Evolutionary conservation across 2,113 vertebrate species (phyloP), one percentile per base, ranked within the genome.

Genomic region (Carassius auratus): DNA sequence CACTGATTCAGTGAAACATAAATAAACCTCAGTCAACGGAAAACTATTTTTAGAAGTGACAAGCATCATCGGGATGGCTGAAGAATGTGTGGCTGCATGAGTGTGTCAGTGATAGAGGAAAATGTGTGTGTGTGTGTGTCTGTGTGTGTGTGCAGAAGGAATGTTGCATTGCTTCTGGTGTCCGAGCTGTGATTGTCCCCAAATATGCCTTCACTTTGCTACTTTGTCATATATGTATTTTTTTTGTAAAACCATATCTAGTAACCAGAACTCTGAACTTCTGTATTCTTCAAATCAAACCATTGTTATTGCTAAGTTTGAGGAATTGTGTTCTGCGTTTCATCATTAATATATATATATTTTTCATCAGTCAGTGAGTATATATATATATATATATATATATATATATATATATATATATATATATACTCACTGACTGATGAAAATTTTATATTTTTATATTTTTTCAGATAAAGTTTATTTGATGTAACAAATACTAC

Each of bases 21-120:
- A 92, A 93, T 93, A 91, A 92, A 89, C 84, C 86, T 89, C 87
- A 85, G 73, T 78, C 14, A 81, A 75, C 66, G 7, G 13, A 52
- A 10, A 2, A 15, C 87, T 93, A 93, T 88, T 88, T 89, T 90
- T 91, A 94, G 83, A 61, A 71, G 64, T 88, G 85, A 88, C 88
- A 90, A 88, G 85, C 86, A 89, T 62, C 4, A 77, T 81, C n/a
- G 42, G 85, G 89, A 90, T 89, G 87, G 74, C 55, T 76, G 88
- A 86, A 50, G 83, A 86, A 90, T 91, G 91, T 90, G 88, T 62
- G 62, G 87, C 64, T 85, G 86, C 87, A 91, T 17, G 76, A 71
- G 86, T 88, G 88, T 87, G n/a, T 86, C 23, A 14, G 14, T 33
- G 50, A 52, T n/a, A 76, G 87, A 4, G 86, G 85, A 87, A 87